Conservation (phyloP, 2,888 invertebrate genomes). For the Hipparchia sbordonii region DNA sequence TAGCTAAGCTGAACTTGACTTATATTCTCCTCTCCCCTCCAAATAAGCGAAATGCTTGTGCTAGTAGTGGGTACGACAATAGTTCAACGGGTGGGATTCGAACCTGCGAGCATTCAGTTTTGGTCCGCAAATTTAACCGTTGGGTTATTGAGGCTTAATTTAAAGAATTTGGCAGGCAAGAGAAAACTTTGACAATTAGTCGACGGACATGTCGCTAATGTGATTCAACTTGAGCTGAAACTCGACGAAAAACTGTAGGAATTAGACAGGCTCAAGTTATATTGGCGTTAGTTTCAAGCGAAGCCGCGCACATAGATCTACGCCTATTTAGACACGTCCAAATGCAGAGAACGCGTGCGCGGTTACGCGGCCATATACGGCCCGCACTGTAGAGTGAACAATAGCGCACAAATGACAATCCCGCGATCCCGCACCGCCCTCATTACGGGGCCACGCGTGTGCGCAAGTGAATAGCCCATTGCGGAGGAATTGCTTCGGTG, state of each 20-base stretch:
- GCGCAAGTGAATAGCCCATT: constrained; percentile 48
- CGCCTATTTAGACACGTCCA: constrained; percentile 78
- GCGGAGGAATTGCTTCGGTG: constrained; percentile 36
- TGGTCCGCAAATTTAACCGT: no score
- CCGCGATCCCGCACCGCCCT: constrained; percentile 62
- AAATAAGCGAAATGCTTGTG: no score
- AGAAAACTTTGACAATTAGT: not conserved
- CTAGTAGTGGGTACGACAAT: no score
- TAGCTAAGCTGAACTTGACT: no score
- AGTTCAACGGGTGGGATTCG: no score
- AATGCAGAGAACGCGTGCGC: constrained; percentile 64
- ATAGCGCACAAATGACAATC: constrained; percentile 78
- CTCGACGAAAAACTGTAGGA: constrained; percentile 8
- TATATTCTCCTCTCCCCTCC: no score
- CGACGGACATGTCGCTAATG: not conserved
- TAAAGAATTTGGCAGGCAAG: no score
- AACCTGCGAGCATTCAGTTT: no score
- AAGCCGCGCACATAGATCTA: constrained; percentile 77
- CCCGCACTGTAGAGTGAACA: constrained; percentile 67
- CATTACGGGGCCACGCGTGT: constrained; percentile 72
- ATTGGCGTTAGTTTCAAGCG: constrained; percentile 62
- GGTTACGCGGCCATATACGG: constrained; percentile 69
- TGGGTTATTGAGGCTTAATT: no score
- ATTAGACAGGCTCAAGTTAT: constrained; percentile 46
- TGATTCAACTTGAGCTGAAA: not conserved